Evolutionary conservation across 2,113 vertebrate genomes (phyloP).

Genomic region (Heterochromis multidens): DNA sequence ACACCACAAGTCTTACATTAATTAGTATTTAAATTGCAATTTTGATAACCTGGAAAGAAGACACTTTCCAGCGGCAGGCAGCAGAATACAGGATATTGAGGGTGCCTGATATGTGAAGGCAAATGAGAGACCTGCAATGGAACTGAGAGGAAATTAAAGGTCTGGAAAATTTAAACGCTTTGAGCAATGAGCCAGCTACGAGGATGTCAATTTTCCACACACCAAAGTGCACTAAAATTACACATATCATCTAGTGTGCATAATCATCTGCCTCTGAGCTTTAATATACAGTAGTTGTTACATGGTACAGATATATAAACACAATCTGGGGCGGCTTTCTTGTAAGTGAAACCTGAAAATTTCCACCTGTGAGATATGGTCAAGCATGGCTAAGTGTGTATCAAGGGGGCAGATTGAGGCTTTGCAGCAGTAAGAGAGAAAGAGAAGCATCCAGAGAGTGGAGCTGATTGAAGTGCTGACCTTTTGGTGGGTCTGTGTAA

Average conservation of each 20-base stretch:
- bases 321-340: background rate
- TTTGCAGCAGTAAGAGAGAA: slow-evolving; percentile 11
- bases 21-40: background rate
- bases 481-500: slow-evolving; percentile 69
- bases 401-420: slow-evolving; percentile 29
- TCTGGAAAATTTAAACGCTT: slow-evolving; percentile 25
- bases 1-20: background rate
- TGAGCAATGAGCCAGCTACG: slow-evolving; percentile 13
- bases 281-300: background rate
- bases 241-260: slow-evolving; percentile 26
- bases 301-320: background rate
- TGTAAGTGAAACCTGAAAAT: slow-evolving; percentile 9
- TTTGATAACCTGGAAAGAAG: background rate
- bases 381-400: slow-evolving; percentile 55
- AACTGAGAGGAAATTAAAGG: slow-evolving; percentile 46
- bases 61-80: background rate
- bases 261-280: slow-evolving; percentile 25
- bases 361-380: slow-evolving; percentile 40
- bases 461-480: slow-evolving; percentile 69
- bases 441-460: slow-evolving; percentile 45
- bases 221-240: slow-evolving; percentile 35
- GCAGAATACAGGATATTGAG: slow-evolving; percentile 16
- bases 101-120: slow-evolving; percentile 11
- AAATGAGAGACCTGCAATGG: slow-evolving; percentile 47
- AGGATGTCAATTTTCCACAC: slow-evolving; percentile 42